Evolutionary conservation across 1,140 invertebrate species (phyloP).

Genomic region (Aplysia californica): DNA sequence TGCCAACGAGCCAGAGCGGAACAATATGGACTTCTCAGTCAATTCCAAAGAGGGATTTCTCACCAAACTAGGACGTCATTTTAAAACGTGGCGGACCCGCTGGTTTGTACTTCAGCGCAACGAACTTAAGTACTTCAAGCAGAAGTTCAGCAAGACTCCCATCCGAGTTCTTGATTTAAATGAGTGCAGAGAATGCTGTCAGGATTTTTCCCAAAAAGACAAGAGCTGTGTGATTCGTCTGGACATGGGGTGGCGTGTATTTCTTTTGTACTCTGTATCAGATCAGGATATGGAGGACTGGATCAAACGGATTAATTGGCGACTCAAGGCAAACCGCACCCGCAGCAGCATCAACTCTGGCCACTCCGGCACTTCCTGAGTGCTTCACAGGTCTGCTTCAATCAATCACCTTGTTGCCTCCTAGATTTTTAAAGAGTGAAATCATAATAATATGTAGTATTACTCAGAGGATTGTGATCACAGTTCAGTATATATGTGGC

Average conservation of each 20-base stretch:
- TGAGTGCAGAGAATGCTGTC: slow-evolving; percentile 52
- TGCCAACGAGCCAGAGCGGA: slow-evolving; percentile 31
- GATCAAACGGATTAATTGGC: slow-evolving; percentile 57
- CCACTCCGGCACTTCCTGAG: slow-evolving; percentile 1
- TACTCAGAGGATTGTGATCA: no score
- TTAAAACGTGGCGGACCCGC: slow-evolving; percentile 58
- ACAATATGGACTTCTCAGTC: slow-evolving; percentile 51
- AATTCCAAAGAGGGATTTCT: slow-evolving; percentile 62
- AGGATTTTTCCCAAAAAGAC: slow-evolving; percentile 42
- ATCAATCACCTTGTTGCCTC: no score
- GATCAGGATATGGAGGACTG: slow-evolving; percentile 58
- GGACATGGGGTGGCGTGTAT: slow-evolving; percentile 57
- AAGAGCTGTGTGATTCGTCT: slow-evolving; percentile 53
- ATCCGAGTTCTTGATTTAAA: slow-evolving; percentile 53
- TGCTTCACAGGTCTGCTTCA: no score
- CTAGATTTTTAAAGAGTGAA: no score
- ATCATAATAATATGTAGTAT: no score
- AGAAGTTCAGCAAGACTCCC: slow-evolving; percentile 43
- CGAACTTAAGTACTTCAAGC: slow-evolving; percentile 57
- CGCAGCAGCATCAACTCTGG: slow-evolving; percentile 21
- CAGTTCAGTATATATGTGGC: no score
- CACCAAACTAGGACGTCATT: slow-evolving; percentile 54
- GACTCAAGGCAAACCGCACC: slow-evolving; percentile 41
- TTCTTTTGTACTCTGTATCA: slow-evolving; percentile 54
- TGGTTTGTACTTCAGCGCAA: slow-evolving; percentile 58